Percentiles rank a stretch among this genome's conserved stretches.
Evolutionary conservation across 2,888 invertebrate species (phyloP).

Genomic region (Hirtodrosophila alboralis): DNA sequence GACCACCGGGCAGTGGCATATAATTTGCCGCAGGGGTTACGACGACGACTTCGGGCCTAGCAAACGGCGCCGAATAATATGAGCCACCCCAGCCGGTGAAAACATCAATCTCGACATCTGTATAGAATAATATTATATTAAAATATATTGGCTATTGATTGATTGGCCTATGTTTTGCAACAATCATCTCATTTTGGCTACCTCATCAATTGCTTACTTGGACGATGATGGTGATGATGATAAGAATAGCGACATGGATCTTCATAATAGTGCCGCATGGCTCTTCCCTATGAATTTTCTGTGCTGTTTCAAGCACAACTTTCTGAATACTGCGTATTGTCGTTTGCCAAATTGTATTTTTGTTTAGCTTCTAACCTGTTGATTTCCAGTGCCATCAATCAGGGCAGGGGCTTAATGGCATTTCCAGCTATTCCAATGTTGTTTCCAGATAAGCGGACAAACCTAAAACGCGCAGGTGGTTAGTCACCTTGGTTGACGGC

Average conservation of each 20-base stretch:
- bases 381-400: slow-evolving; percentile 49
- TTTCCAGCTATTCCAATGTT: slow-evolving; percentile 24
- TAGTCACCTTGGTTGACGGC: slow-evolving; percentile 33
- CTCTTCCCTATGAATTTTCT: slow-evolving; percentile 18
- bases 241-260: slow-evolving; percentile 69
- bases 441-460: slow-evolving; percentile 30
- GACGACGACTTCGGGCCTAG: slow-evolving; percentile 68
- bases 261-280: slow-evolving; percentile 70
- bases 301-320: slow-evolving; percentile 51
- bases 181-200: neutral
- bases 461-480: slow-evolving; percentile 19
- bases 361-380: neutral
- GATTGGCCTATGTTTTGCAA: neutral
- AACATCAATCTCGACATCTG: slow-evolving; percentile 77
- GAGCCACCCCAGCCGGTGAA: slow-evolving; percentile 66
- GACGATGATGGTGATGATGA: slow-evolving; percentile 75
- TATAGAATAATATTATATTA: neutral
- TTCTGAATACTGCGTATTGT: slow-evolving; percentile 46
- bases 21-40: slow-evolving; percentile 59
- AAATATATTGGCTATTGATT: neutral
- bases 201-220: slow-evolving; percentile 43
- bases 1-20: slow-evolving; percentile 40
- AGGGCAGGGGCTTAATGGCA: slow-evolving; percentile 36
- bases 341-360: slow-evolving; percentile 13
- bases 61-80: slow-evolving; percentile 68